Evolutionary conservation across 2,888 invertebrate genomes (phyloP).

Genomic region (Drosophila greeni): DNA sequence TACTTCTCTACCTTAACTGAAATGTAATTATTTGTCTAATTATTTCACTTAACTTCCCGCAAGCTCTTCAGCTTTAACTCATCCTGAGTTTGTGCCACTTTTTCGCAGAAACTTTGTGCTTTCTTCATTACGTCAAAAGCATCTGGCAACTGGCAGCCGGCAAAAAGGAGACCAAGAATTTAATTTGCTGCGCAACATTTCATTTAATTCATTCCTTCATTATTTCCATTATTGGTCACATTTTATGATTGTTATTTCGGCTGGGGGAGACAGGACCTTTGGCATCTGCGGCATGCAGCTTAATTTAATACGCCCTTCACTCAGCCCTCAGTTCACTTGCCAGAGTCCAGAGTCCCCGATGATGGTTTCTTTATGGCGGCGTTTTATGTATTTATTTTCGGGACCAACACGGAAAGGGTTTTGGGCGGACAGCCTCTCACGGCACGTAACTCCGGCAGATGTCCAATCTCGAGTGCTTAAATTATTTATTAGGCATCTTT

Average conservation of each 20-base stretch:
- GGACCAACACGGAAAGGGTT: slow-evolving; percentile 55
- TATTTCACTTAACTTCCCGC: neutral
- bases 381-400: slow-evolving; percentile 67
- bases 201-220: slow-evolving; percentile 51
- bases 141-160: slow-evolving; percentile 17
- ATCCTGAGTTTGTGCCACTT: neutral
- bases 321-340: slow-evolving; percentile 23
- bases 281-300: slow-evolving; percentile 66
- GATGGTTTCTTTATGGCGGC: slow-evolving; percentile 51
- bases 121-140: slow-evolving; percentile 3
- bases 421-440: slow-evolving; percentile 1
- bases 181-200: slow-evolving; percentile 42
- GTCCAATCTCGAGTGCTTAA: slow-evolving; percentile 61
- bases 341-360: slow-evolving; percentile 44
- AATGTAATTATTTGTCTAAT: neutral
- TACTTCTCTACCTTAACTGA: neutral
- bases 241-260: slow-evolving; percentile 57
- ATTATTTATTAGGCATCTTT: slow-evolving; percentile 71
- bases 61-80: neutral
- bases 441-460: slow-evolving; percentile 38
- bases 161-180: slow-evolving; percentile 19
- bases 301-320: slow-evolving; percentile 58
- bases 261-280: slow-evolving; percentile 15
- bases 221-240: slow-evolving; percentile 69
- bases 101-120: slow-evolving; percentile 3